Evolutionary conservation across 1,140 invertebrate species (phyloP).

Genomic region (Wiebesia pumilae): DNA sequence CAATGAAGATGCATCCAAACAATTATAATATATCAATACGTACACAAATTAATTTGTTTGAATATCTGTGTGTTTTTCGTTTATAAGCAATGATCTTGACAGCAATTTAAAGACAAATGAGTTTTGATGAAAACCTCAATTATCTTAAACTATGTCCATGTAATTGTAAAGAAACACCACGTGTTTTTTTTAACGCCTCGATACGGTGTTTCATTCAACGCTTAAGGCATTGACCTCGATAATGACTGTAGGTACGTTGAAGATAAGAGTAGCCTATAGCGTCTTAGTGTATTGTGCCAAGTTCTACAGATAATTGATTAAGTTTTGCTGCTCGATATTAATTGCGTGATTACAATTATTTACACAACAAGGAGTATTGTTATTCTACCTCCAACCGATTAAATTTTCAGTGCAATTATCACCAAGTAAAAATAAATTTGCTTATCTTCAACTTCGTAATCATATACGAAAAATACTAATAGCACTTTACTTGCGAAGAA

Average conservation of each 20-base stretch:
- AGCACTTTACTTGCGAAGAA: background rate
- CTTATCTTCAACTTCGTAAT: background rate
- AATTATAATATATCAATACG: background rate
- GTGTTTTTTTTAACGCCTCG: background rate
- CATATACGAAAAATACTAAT: background rate
- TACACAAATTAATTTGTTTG: background rate
- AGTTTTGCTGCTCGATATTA: conserved; percentile 1
- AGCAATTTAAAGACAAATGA: background rate
- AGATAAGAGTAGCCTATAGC: background rate
- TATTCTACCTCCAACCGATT: background rate
- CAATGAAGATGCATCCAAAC: too few species aligned
- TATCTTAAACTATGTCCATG: background rate
- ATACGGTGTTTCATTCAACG: background rate
- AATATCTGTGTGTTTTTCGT: background rate
- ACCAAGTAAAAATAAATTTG: background rate
- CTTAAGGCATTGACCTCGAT: background rate
- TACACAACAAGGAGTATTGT: background rate
- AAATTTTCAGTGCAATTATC: background rate
- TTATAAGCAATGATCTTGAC: background rate
- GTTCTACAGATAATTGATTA: background rate
- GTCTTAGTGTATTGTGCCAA: background rate
- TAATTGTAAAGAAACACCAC: background rate
- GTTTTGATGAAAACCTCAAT: background rate
- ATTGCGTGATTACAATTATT: background rate
- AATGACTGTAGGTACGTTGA: background rate